phyloP scores from a whole-genome alignment of 2,888 invertebrate genomes.

The Bhutanitis thaidina region DNA sequence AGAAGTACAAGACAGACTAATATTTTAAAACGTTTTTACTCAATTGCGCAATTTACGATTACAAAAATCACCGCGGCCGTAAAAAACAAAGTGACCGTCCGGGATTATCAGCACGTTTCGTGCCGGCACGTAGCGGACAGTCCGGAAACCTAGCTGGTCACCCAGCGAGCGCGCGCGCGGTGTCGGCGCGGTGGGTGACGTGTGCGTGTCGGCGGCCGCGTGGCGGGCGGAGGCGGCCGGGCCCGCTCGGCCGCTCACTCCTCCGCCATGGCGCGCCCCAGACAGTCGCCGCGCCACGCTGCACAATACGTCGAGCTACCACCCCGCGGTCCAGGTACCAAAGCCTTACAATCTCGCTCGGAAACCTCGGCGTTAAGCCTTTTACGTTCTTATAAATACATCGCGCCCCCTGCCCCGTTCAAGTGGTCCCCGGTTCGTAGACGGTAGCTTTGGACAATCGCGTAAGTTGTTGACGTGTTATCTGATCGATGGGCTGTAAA shows the following conservation, averaged over 20 bases:
- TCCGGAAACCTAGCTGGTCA: background rate
- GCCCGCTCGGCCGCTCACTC: constrained; percentile 54
- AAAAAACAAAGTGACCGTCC: too few relatives aligned
- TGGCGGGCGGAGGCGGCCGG: constrained; percentile 28
- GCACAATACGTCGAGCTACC: constrained; percentile 65
- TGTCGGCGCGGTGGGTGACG: constrained; percentile 39
- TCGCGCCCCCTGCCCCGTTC: background rate
- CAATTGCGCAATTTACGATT: too few relatives aligned
- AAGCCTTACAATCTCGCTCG: constrained; percentile 12
- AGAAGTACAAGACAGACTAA: too few relatives aligned
- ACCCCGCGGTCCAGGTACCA: constrained; percentile 73
- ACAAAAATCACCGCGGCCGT: too few relatives aligned
- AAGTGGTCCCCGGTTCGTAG: too few relatives aligned
- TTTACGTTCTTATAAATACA: background rate
- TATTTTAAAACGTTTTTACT: too few relatives aligned
- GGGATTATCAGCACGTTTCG: too few relatives aligned
- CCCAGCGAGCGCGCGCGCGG: constrained; percentile 21
- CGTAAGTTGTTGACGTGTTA: constrained; percentile 4
- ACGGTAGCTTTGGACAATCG: background rate
- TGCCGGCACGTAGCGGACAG: background rate
- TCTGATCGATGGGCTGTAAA: background rate
- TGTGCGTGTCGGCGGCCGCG: constrained; percentile 30
- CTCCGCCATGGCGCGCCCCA: constrained; percentile 72
- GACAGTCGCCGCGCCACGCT: constrained; percentile 72
- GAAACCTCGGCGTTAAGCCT: background rate